phyloP scores from a whole-genome alignment of 1,140 invertebrate genomes.

The Chrysopa pallens region DNA sequence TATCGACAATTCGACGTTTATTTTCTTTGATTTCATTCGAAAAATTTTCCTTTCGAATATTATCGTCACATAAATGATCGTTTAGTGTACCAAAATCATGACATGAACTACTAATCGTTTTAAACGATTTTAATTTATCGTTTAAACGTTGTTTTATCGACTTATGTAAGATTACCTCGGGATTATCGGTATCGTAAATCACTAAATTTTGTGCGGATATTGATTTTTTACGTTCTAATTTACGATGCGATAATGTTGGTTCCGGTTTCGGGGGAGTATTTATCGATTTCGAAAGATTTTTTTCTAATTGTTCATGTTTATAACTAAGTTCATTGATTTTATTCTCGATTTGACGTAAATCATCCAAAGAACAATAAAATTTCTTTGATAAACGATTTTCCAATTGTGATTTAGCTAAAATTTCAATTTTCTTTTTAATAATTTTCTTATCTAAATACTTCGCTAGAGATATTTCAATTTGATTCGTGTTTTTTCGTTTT shows the following conservation, averaged over 20 bases:
- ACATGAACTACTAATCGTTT: not conserved
- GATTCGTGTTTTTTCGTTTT: not conserved
- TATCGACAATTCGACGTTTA: not conserved
- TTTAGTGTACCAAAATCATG: not conserved
- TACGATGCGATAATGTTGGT: not conserved
- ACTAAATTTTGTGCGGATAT: not conserved
- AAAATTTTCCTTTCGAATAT: not conserved
- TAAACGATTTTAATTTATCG: not conserved
- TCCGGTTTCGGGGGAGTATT: not conserved
- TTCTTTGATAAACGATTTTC: too few species aligned
- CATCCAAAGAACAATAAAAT: not conserved
- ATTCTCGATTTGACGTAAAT: not conserved
- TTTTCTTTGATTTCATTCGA: not conserved
- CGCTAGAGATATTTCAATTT: not conserved
- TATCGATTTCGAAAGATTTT: not conserved
- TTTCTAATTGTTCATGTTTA: not conserved
- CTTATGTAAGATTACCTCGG: not conserved
- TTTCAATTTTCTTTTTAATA: not conserved
- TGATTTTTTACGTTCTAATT: too few species aligned
- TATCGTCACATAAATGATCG: not conserved
- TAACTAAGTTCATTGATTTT: not conserved
- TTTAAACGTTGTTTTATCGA: not conserved
- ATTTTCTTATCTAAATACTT: not conserved
- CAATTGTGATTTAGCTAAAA: not conserved
- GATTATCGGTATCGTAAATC: not conserved